These are phyloP conservation scores for Scaptomyza hsui DNA, from an alignment of 1,140 invertebrate species.

Conservation along the genomic window DNA sequence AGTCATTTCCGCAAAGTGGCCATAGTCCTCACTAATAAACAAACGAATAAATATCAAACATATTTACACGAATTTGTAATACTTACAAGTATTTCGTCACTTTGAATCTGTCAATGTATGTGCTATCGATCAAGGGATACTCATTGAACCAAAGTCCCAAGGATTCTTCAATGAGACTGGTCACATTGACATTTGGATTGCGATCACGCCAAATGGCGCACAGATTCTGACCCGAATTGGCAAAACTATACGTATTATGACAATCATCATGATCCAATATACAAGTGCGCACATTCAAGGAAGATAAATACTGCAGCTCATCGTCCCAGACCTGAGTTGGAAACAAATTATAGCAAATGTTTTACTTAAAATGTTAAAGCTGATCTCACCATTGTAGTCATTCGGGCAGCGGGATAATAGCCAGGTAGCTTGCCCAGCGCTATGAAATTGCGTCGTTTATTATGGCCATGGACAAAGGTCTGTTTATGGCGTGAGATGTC, in stretches of 20 bases:
- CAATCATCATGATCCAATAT: conserved; percentile 80
- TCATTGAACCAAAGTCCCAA: conserved; percentile 77
- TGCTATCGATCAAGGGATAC: conserved; percentile 69
- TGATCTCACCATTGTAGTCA: conserved; percentile 77
- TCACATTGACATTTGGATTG: conserved; percentile 66
- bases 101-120: conserved; percentile 65
- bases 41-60: background rate
- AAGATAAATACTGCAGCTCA: conserved; percentile 78
- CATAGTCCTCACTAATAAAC: conserved; percentile 71
- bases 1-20: conserved; percentile 79
- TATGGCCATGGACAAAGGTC: conserved; percentile 74
- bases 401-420: conserved; percentile 75
- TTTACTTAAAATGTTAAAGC: background rate
- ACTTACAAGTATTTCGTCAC: conserved; percentile 79
- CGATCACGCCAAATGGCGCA: conserved; percentile 68
- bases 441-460: conserved; percentile 73
- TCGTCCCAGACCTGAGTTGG: conserved; percentile 74
- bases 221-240: conserved; percentile 76
- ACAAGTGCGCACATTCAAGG: conserved; percentile 75
- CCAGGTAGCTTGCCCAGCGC: conserved; percentile 73
- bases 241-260: conserved; percentile 75
- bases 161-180: conserved; percentile 70
- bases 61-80: background rate
- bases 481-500: conserved; percentile 63
- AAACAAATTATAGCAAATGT: background rate